Evolutionary conservation across 2,888 invertebrate genomes (phyloP).

Genomic region (Mythimna ferrago): DNA sequence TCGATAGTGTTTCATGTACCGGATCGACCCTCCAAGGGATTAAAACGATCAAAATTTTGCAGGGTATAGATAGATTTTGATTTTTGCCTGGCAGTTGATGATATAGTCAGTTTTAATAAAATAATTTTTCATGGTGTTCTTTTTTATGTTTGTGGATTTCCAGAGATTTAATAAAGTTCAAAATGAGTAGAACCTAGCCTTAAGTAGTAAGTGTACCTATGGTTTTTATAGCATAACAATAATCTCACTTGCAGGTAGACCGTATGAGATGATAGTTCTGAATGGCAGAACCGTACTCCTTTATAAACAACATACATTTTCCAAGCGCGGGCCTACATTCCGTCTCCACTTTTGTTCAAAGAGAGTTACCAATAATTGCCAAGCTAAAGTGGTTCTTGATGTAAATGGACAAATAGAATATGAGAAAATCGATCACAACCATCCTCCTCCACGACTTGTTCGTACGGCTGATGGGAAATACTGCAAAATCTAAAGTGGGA

Average conservation of each 20-base stretch:
- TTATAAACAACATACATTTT: conserved; percentile 56
- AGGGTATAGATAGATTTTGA: no score
- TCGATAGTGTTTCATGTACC: no score
- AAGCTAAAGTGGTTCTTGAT: conserved; percentile 64
- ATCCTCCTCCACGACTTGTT: conserved; percentile 60
- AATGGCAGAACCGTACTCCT: conserved; percentile 48
- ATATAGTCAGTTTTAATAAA: no score
- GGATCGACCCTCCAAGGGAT: no score
- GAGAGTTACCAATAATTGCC: conserved; percentile 52
- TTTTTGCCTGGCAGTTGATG: no score
- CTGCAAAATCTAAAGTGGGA: conserved; percentile 20
- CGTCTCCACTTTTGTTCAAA: conserved; percentile 61
- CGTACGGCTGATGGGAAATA: conserved; percentile 39
- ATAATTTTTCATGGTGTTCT: no score
- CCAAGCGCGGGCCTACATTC: conserved; percentile 39
- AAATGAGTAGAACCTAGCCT: no score
- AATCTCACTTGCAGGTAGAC: conserved; percentile 38
- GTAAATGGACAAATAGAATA: conserved; percentile 48
- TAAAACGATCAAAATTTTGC: no score
- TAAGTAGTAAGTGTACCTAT: no score
- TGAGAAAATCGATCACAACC: conserved; percentile 60
- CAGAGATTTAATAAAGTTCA: no score
- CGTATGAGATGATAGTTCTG: conserved; percentile 48
- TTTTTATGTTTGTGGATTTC: no score
- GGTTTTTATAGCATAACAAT: no score